phyloP scores from a whole-genome alignment of 1,140 invertebrate genomes.

The Ostrea edulis region DNA sequence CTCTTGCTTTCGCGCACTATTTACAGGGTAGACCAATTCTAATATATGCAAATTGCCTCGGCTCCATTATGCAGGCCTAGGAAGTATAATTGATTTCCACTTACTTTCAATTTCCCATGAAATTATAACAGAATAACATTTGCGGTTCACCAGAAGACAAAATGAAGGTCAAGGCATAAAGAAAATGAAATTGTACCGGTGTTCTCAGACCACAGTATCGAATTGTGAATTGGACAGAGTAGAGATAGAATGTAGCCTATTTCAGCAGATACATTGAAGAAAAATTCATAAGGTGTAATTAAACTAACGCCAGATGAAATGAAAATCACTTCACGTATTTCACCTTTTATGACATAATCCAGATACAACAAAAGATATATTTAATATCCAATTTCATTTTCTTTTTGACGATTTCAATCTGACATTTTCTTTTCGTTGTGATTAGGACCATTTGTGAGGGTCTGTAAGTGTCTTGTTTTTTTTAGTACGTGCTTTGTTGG shows the following conservation, averaged over 20 bases:
- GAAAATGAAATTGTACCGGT: constrained; percentile 5
- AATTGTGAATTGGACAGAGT: constrained; percentile 11
- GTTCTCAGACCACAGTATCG: constrained; percentile 13
- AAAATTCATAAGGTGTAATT: constrained; percentile 17
- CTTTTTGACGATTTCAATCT: not conserved
- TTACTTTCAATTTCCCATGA: constrained; percentile 45
- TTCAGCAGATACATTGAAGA: constrained; percentile 17
- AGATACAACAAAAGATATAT: constrained; percentile 9
- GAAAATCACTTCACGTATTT: not conserved
- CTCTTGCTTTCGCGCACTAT: not conserved
- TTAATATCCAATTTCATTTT: constrained; percentile 13
- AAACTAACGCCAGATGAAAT: not conserved
- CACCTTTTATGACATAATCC: constrained; percentile 3
- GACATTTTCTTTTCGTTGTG: not conserved
- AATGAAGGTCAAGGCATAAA: constrained; percentile 37
- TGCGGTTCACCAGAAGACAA: constrained; percentile 26
- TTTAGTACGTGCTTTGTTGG: not conserved
- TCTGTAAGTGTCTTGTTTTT: not conserved
- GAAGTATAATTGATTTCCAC: constrained; percentile 31
- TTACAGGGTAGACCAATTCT: not conserved
- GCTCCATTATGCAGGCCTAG: constrained; percentile 22
- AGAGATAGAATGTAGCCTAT: constrained; percentile 26
- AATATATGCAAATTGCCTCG: constrained; percentile 15
- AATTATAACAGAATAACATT: constrained; percentile 28
- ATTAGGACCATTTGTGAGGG: not conserved